Evolutionary conservation across 1,140 invertebrate genomes (phyloP), one percentile per base, ranked within the genome.

Genomic region (Plutomurus gul): DNA sequence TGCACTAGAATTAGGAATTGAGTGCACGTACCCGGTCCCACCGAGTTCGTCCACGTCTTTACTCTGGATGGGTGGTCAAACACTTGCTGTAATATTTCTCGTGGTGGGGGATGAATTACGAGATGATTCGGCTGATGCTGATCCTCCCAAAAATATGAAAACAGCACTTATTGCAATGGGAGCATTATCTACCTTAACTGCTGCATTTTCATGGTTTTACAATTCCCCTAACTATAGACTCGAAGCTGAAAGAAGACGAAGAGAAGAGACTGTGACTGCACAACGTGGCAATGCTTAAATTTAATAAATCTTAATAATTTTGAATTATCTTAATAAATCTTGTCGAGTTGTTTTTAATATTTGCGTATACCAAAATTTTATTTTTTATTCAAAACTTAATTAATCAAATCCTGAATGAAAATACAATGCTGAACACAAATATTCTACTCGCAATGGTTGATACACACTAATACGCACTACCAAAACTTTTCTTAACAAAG

Each of bases 61-160:
- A 20, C 72, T 81, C 0, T 81, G 80, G 80, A 77, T 81, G 80
- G 76, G 76, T 20, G 80, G 76, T 18, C 80, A 81, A 75, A 40
- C 65, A 6, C 77, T 60, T 73, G 60, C 74, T 13, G 75, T 80
- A n/a, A 56, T 80, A 36, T 80, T 80, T 36, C 37, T 80, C 27
- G 39, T 80, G 3, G 30, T 49, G 10, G 73, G 73, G 8, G 78
- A 80, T 72, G 27, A 37, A 2, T 37, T 80, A 11, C 18, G 78
- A 27, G 74, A 76, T 46, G 73, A 76, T 8, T 71, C 65, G 0
- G n/a, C 70, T 18, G 43, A 71, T 71, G 75, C 60, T 18, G 75
- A 77, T 46, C 79, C 65, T 22, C 60, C 60, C 4, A 18, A 60
- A 36, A 80, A 76, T 10, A 80, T 80, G 79, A 70, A 20, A 27